phyloP scores from a whole-genome alignment of 2,797 vertebrate species.

The Myotis planiceps region DNA sequence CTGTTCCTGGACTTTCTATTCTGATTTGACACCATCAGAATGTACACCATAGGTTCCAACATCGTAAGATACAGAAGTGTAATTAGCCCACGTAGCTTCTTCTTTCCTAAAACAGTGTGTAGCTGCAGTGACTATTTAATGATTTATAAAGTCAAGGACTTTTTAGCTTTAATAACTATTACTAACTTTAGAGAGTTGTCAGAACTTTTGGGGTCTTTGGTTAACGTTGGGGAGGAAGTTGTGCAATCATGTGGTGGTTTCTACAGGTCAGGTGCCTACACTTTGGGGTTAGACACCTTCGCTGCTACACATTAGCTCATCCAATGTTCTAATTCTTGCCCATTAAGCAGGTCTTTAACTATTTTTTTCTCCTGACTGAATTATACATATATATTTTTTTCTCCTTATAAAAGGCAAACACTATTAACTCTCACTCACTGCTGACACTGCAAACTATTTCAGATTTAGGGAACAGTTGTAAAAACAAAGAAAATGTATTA shows the following conservation, averaged over 20 bases:
- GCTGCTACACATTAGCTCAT: rapidly evolving
- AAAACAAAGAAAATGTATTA: conserved; percentile 45
- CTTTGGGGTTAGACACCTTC: rapidly evolving
- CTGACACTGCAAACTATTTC: background rate
- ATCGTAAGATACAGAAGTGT: rapidly evolving
- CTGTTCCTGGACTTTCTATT: background rate
- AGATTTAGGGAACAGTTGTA: background rate
- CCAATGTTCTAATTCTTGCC: background rate
- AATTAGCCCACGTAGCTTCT: rapidly evolving
- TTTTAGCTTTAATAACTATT: background rate
- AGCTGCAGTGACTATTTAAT: rapidly evolving
- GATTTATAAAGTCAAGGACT: background rate
- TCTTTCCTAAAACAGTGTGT: rapidly evolving
- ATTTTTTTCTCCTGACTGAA: background rate
- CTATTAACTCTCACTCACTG: background rate
- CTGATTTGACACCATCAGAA: rapidly evolving
- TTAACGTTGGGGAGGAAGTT: background rate
- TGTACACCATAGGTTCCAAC: rapidly evolving
- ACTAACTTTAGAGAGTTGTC: background rate
- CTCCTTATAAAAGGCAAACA: background rate
- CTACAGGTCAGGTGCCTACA: rapidly evolving
- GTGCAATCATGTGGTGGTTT: rapidly evolving
- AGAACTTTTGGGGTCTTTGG: background rate
- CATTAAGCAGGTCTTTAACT: background rate
- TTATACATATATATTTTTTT: background rate